Conservation (phyloP, 2,797 vertebrate species). For the Alcedo atthis region DNA sequence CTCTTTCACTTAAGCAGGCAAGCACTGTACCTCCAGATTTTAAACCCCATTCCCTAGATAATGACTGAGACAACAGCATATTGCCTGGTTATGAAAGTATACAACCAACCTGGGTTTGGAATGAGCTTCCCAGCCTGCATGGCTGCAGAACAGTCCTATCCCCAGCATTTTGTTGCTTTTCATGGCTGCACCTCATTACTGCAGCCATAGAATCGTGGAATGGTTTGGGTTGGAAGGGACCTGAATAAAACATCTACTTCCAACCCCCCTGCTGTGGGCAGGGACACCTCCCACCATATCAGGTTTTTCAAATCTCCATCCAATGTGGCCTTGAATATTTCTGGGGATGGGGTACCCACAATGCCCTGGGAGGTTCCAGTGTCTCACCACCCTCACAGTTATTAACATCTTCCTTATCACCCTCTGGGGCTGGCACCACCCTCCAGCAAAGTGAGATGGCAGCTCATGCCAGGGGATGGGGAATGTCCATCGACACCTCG, state of each 20-base stretch:
- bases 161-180: background rate
- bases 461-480: too few species aligned
- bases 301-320: background rate
- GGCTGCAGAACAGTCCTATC: background rate
- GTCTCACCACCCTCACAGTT: background rate
- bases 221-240: background rate
- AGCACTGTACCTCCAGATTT: background rate
- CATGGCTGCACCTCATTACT: background rate
- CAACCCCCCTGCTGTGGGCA: background rate
- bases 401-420: background rate
- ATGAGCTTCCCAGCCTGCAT: background rate
- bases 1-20: background rate
- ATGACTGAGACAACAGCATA: background rate
- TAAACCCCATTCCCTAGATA: background rate
- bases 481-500: background rate
- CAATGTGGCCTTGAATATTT: background rate
- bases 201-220: background rate
- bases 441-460: background rate
- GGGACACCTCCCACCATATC: background rate
- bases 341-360: background rate
- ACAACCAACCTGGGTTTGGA: rapidly evolving
- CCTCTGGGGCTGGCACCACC: too few species aligned
- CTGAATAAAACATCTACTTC: background rate
- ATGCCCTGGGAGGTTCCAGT: background rate
- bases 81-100: background rate